These are phyloP conservation scores for Dermolepida albohirtum DNA, from an alignment of 2,888 invertebrate species.

Conservation along the genomic window DNA sequence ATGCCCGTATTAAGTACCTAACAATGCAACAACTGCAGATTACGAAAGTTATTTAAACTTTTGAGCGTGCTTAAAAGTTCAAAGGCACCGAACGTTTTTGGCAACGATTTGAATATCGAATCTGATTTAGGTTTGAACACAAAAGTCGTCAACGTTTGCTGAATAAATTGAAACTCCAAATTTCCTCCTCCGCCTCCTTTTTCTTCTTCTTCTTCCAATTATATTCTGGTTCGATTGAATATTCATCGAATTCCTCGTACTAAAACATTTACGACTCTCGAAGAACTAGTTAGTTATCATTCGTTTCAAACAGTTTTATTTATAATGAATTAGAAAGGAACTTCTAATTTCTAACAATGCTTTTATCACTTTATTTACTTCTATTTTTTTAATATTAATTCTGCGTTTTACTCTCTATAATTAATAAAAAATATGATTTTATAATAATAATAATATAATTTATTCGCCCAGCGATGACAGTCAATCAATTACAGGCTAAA, in stretches of 20 bases:
- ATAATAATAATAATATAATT: no score
- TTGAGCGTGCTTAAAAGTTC: constrained; percentile 48
- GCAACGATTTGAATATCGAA: constrained; percentile 39
- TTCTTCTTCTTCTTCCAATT: constrained; percentile 20
- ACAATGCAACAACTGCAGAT: constrained; percentile 42
- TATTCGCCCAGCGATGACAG: no score
- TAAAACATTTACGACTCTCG: constrained; percentile 7
- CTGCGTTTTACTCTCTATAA: no score
- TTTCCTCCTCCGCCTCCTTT: constrained; percentile 3
- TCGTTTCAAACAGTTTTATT: background rate
- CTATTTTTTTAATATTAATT: no score
- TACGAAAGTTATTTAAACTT: constrained; percentile 47
- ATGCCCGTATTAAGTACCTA: constrained; percentile 40
- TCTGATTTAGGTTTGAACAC: constrained; percentile 32
- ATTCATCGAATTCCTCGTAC: constrained; percentile 23
- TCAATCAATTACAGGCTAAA: no score
- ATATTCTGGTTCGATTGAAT: constrained; percentile 30
- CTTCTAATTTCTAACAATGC: constrained; percentile 15
- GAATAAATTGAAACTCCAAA: constrained; percentile 28
- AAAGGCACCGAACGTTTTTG: constrained; percentile 46
- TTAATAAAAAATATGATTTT: no score
- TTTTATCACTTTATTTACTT: background rate
- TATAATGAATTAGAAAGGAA: constrained; percentile 19
- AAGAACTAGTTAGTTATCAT: constrained; percentile 19
- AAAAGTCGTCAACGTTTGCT: constrained; percentile 35